Evolutionary conservation across 2,888 invertebrate species (phyloP), one percentile per base, ranked within the genome.

Genomic region (Eueremaeus valkanovi): DNA sequence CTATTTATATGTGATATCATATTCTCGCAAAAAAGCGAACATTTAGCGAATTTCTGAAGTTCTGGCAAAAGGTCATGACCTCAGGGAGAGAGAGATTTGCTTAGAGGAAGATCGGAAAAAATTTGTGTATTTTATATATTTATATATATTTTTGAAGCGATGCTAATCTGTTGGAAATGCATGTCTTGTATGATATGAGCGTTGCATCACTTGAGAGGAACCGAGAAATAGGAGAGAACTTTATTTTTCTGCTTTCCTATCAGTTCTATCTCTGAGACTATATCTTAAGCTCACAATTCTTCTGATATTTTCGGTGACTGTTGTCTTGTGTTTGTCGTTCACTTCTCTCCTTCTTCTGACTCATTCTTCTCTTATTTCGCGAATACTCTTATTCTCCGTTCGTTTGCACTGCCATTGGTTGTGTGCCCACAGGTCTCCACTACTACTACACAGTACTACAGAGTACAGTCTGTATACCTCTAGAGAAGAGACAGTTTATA

Each of bases 151-250:
- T 63, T 36, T 63, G 29, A 63, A 63, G 21, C 21, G 31, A 63
- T 63, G 63, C 33, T 63, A 63, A 63, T 63, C 63, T 63, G 16
- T n/a, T n/a, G n/a, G n/a, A n/a, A n/a, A n/a, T n/a, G n/a, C n/a
- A 63, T 33, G 63, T 63, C 63, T 63, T 18, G 16, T 31, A 33
- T 8, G 55, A 55, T 55, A 27, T 55, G 24, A 33, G 63, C 13
- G 63, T 63, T 63, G 33, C 63, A 63, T 63, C 63, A 63, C 36
- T 55, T 55, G 55, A 63, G 31, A 18, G 63, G 33, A 31, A 63
- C 31, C 31, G 21, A n/a, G 16, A 21, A 18, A 18, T 6, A 33
- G 31, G 18, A 36, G 63, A 33, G 33, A 36, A 63, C 29, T 1
- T 33, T 36, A 13, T 21, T 29, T 2, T 55, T 27, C 21, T 16